Evolutionary conservation across 2,888 invertebrate species (phyloP).

Genomic region (Lochmaea capreae): DNA sequence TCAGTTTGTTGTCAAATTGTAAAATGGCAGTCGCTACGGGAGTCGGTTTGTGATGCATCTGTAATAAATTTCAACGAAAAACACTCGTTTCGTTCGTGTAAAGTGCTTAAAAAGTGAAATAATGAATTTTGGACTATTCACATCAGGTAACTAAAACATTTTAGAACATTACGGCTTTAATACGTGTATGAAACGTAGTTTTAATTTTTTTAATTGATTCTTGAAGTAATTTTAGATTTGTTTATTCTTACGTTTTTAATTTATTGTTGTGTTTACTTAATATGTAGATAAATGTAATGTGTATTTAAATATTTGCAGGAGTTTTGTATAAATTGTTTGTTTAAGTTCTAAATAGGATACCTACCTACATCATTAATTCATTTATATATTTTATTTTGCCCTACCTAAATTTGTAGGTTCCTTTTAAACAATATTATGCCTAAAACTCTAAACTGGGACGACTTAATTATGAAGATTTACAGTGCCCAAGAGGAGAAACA

Average conservation of each 20-base stretch:
- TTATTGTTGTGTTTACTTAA: slow-evolving; percentile 10
- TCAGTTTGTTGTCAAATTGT: slow-evolving; percentile 38
- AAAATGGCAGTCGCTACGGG: slow-evolving; percentile 47
- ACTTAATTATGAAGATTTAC: no score
- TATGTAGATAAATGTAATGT: background rate
- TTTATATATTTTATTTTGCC: background rate
- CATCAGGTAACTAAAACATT: slow-evolving; percentile 20
- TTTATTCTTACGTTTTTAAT: background rate
- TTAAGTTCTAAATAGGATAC: background rate
- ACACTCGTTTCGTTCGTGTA: slow-evolving; percentile 36
- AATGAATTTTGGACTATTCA: slow-evolving; percentile 27
- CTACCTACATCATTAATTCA: background rate
- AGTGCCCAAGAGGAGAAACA: no score
- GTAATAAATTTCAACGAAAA: slow-evolving; percentile 39
- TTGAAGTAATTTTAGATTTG: slow-evolving; percentile 18
- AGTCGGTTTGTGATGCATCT: slow-evolving; percentile 48
- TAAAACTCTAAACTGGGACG: background rate
- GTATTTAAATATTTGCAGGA: slow-evolving; percentile 3
- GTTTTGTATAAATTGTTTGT: background rate
- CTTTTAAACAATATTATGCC: background rate
- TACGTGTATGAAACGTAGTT: background rate
- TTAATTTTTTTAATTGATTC: slow-evolving; percentile 14
- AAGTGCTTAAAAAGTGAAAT: slow-evolving; percentile 35
- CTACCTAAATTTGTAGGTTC: background rate
- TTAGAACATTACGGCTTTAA: background rate